Percentiles rank a stretch among this genome's conserved stretches.
phyloP scores from a whole-genome alignment of 1,140 invertebrate species.

The Drosophila asahinai region DNA sequence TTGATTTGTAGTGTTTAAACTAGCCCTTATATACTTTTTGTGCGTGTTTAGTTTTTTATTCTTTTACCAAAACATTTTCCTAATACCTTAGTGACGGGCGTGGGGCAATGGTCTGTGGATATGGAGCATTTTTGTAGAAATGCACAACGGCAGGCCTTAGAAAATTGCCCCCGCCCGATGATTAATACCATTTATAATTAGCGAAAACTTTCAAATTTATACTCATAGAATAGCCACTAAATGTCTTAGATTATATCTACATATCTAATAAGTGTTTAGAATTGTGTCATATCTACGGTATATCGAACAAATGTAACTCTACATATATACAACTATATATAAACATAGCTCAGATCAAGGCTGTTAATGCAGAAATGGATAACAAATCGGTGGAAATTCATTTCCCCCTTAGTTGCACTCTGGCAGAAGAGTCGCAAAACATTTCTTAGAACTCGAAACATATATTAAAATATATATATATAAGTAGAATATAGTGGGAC shows the following conservation, averaged over 20 bases:
- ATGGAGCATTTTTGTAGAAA: slow-evolving; percentile 60
- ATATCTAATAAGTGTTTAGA: slow-evolving; percentile 74
- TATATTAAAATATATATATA: slow-evolving; percentile 38
- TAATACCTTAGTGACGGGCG: slow-evolving; percentile 29
- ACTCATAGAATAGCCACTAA: slow-evolving; percentile 62
- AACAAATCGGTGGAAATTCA: slow-evolving; percentile 11
- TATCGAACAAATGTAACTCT: slow-evolving; percentile 54
- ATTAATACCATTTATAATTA: slow-evolving; percentile 14
- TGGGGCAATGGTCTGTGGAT: slow-evolving; percentile 32
- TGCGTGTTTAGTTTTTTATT: slow-evolving; percentile 45
- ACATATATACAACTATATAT: slow-evolving; percentile 54
- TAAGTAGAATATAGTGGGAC: slow-evolving; percentile 55
- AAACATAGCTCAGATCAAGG: slow-evolving; percentile 73
- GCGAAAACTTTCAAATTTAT: slow-evolving; percentile 34
- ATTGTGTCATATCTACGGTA: slow-evolving; percentile 70
- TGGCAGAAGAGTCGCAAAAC: slow-evolving; percentile 22
- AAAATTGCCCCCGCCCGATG: slow-evolving; percentile 25
- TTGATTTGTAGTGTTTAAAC: slow-evolving; percentile 64
- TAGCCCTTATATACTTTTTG: slow-evolving; percentile 41
- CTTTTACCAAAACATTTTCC: slow-evolving; percentile 10
- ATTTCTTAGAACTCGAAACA: slow-evolving; percentile 48
- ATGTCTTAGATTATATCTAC: slow-evolving; percentile 67
- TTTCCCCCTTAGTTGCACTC: slow-evolving; percentile 28
- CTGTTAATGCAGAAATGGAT: slow-evolving; percentile 56
- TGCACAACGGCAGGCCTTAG: slow-evolving; percentile 51